Percentiles rank a stretch among this genome's conserved stretches.
Evolutionary conservation across 2,113 vertebrate genomes (phyloP).

Genomic region (Platysternon megacephalum): DNA sequence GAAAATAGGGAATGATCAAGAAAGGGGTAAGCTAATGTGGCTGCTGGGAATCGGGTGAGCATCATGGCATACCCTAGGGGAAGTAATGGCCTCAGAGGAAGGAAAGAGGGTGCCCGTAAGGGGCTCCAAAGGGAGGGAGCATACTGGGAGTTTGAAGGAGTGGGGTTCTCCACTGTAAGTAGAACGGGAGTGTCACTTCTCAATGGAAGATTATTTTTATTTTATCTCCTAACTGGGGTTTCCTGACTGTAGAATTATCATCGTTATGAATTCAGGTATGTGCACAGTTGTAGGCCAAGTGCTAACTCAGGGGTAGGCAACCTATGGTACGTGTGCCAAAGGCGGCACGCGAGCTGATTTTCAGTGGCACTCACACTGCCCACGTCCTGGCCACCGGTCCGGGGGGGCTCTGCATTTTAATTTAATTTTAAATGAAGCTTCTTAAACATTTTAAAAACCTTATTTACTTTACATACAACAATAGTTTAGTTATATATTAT

Average conservation of each 20-base stretch:
- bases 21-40: background rate
- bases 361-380: too few species aligned
- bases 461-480: too few species aligned
- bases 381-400: too few species aligned
- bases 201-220: background rate
- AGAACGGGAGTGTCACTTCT: background rate
- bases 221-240: background rate
- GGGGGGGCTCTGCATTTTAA: too few species aligned
- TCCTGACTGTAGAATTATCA: background rate
- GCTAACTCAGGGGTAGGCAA: too few species aligned
- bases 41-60: background rate
- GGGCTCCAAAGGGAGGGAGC: background rate
- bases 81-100: background rate
- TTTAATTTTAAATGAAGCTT: too few species aligned
- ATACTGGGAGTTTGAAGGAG: background rate
- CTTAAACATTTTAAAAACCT: too few species aligned
- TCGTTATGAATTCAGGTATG: background rate
- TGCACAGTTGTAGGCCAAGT: background rate
- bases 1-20: background rate
- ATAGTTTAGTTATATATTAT: too few species aligned
- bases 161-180: background rate
- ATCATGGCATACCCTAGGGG: background rate
- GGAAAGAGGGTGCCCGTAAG: background rate
- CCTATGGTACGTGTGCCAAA: too few species aligned
- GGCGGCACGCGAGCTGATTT: too few species aligned